Percentiles rank a stretch among this genome's conserved stretches.
Evolutionary conservation across 2,888 invertebrate species (phyloP).

Genomic region (Leptodirus hochenwartii): DNA sequence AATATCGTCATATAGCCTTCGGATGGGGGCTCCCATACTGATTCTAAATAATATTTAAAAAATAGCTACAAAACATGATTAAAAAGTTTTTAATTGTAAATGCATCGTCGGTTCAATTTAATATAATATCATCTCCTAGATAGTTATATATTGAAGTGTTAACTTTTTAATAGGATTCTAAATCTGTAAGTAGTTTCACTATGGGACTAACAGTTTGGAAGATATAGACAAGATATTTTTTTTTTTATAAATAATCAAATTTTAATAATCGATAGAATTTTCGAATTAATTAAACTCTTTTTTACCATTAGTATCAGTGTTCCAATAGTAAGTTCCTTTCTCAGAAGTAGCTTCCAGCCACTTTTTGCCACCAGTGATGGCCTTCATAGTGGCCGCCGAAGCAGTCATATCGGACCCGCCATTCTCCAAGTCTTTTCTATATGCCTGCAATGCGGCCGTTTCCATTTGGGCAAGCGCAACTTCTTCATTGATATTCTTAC

Average conservation of each 20-base stretch:
- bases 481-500: constrained; percentile 59
- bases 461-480: constrained; percentile 77
- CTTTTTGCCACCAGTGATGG: constrained; percentile 17
- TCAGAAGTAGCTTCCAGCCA: constrained; percentile 70
- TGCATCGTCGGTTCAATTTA: too few species aligned
- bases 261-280: constrained; percentile 3
- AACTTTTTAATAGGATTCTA: too few species aligned
- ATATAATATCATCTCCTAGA: too few species aligned
- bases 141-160: too few species aligned
- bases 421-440: constrained; percentile 63
- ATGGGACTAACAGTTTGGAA: too few species aligned
- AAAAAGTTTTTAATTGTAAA: constrained; percentile 3
- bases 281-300: constrained; percentile 1
- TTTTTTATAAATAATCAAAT: constrained; percentile 5
- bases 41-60: constrained; percentile 35
- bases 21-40: constrained; percentile 55
- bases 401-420: constrained; percentile 27
- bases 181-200: too few species aligned
- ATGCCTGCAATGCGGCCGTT: constrained; percentile 73
- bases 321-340: constrained; percentile 77
- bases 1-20: constrained; percentile 50
- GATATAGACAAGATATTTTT: too few species aligned
- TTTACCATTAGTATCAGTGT: constrained; percentile 62
- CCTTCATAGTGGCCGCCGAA: constrained; percentile 12
- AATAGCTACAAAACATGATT: constrained; percentile 5